Percentiles rank a stretch among this genome's conserved stretches.
Conservation (phyloP, 2,888 invertebrate genomes). For the Luffia ferchaultella region DNA sequence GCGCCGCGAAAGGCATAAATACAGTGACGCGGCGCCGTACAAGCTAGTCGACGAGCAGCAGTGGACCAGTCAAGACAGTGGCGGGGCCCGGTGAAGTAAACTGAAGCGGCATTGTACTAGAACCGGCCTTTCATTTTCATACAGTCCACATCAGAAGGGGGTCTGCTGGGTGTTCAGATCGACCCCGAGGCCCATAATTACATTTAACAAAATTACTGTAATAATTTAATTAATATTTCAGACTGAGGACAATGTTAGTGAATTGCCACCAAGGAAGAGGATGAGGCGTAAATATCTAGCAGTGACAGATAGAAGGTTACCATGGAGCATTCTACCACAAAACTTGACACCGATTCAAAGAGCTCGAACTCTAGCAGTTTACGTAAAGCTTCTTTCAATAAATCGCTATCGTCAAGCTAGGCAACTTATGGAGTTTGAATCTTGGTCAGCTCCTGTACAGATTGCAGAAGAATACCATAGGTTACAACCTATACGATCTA, state of each 20-base stretch:
- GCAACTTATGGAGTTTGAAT: slow-evolving; percentile 35
- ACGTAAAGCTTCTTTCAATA: slow-evolving; percentile 51
- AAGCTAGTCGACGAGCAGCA: too few relatives aligned
- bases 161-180: too few relatives aligned
- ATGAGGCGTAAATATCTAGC: slow-evolving; percentile 45
- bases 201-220: background rate
- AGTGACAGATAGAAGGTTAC: slow-evolving; percentile 49
- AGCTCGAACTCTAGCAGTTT: slow-evolving; percentile 45
- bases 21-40: too few relatives aligned
- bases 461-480: slow-evolving; percentile 47
- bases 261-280: slow-evolving; percentile 20
- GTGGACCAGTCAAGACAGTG: too few relatives aligned
- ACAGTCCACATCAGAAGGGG: too few relatives aligned
- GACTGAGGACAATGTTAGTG: slow-evolving; percentile 21
- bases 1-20: too few relatives aligned
- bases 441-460: slow-evolving; percentile 52
- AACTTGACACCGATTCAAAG: slow-evolving; percentile 42
- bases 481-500: slow-evolving; percentile 41
- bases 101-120: too few relatives aligned
- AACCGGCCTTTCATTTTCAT: too few relatives aligned
- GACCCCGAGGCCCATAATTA: background rate
- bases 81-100: too few relatives aligned
- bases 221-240: slow-evolving; percentile 16
- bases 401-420: slow-evolving; percentile 48
- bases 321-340: slow-evolving; percentile 50